These are phyloP conservation scores for Bradysia coprophila DNA, from an alignment of 1,140 invertebrate species.

Conservation along the genomic window DNA sequence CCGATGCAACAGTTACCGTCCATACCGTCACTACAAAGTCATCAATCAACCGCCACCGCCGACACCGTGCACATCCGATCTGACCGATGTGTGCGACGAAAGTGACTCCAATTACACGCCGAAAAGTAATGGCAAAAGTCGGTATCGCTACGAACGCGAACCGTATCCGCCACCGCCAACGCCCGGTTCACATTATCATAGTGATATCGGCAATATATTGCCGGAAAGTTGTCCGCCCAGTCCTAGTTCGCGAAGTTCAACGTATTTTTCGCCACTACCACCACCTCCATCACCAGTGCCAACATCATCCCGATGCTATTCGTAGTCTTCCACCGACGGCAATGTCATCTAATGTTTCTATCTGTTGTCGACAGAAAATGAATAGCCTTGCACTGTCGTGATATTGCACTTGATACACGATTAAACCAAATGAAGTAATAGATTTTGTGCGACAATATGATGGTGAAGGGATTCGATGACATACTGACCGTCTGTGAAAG, in stretches of 20 bases:
- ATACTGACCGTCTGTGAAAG: too few species aligned
- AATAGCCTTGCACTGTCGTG: too few species aligned
- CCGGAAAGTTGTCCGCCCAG: conserved; percentile 49
- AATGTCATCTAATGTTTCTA: too few species aligned
- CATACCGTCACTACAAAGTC: conserved; percentile 56
- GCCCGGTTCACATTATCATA: conserved; percentile 55
- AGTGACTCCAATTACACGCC: conserved; percentile 48
- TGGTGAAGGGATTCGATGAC: too few species aligned
- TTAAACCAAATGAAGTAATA: too few species aligned
- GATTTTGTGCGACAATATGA: too few species aligned
- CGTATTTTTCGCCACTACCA: conserved; percentile 50
- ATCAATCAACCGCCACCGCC: conserved; percentile 77
- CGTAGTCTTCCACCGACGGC: not conserved
- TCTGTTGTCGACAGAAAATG: too few species aligned
- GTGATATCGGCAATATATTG: conserved; percentile 30
- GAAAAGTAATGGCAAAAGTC: conserved; percentile 7
- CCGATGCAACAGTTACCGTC: conserved; percentile 35
- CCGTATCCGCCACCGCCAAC: conserved; percentile 70
- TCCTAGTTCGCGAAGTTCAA: conserved; percentile 54
- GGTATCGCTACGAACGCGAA: conserved; percentile 42
- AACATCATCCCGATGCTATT: not conserved
- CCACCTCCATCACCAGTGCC: conserved; percentile 41
- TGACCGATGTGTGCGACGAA: conserved; percentile 85
- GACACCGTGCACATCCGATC: conserved; percentile 85
- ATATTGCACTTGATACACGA: too few species aligned